Conservation (phyloP, 2,797 vertebrate genomes). For the Cottoperca gobio region DNA sequence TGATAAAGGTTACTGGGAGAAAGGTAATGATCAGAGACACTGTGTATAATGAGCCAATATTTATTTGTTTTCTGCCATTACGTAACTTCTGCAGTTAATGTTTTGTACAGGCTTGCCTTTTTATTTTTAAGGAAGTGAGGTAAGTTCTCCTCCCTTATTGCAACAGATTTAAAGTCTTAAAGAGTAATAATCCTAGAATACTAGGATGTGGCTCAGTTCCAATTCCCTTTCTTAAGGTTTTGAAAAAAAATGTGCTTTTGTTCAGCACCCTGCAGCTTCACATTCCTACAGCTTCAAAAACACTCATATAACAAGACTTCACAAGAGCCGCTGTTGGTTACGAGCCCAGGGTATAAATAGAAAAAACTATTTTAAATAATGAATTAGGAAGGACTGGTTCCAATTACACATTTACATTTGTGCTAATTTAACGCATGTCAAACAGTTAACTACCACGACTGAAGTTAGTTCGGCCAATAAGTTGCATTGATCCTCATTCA, state of each 20-base stretch:
- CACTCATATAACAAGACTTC: background rate
- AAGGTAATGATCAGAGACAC: constrained; percentile 12
- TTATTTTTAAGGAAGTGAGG: background rate
- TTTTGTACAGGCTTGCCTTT: background rate
- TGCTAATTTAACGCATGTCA: background rate
- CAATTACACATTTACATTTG: background rate
- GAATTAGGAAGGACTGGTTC: background rate
- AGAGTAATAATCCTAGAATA: background rate
- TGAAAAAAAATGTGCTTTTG: constrained; percentile 1
- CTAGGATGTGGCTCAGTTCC: background rate
- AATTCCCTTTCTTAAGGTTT: background rate
- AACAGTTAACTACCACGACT: background rate
- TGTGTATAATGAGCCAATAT: background rate
- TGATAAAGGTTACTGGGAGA: constrained; percentile 50
- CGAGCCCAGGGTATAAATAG: background rate
- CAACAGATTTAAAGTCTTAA: background rate
- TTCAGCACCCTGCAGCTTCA: constrained; percentile 12
- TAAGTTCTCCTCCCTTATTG: background rate
- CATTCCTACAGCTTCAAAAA: constrained; percentile 11
- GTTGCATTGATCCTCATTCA: background rate
- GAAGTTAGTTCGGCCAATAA: background rate
- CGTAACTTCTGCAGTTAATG: constrained; percentile 7
- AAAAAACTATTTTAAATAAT: background rate
- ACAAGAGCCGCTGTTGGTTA: background rate
- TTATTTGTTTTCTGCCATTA: constrained; percentile 40